Evolutionary conservation across 2,797 vertebrate species (phyloP).

Genomic region (Oryzias sinensis): DNA sequence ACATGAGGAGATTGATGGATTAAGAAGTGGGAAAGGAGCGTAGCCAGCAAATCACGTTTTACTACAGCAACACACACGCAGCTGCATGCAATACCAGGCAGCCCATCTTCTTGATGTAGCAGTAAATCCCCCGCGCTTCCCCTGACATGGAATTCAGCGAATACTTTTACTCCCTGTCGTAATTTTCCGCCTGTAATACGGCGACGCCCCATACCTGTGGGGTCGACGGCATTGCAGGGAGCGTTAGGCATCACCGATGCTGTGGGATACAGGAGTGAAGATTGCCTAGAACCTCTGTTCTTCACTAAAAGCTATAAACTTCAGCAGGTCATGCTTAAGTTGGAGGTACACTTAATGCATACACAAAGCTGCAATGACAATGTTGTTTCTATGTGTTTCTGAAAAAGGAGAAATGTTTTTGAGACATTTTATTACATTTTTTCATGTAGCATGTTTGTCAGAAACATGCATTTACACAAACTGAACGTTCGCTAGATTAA

Average conservation of each 20-base stretch:
- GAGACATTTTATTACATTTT: no score
- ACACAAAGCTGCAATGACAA: no score
- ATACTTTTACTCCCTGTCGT: background rate
- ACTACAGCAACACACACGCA: conserved; percentile 32
- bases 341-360: no score
- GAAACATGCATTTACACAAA: no score
- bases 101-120: conserved; percentile 52
- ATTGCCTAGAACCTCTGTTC: conserved; percentile 23
- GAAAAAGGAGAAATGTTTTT: no score
- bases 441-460: no score
- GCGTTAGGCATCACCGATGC: conserved; percentile 18
- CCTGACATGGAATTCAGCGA: conserved; percentile 16
- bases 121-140: conserved; percentile 48
- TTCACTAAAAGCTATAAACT: background rate
- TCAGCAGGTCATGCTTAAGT: no score
- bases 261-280: conserved; percentile 17
- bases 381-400: no score
- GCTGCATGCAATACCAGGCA: conserved; percentile 24
- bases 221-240: conserved; percentile 20
- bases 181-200: background rate
- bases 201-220: conserved; percentile 11
- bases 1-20: conserved; percentile 49
- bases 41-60: conserved; percentile 55
- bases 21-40: conserved; percentile 18
- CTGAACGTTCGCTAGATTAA: no score